Percentiles rank a stretch among this genome's conserved stretches.
These are phyloP conservation scores for Gibbula magus DNA, from an alignment of 2,888 invertebrate genomes.

Conservation along the genomic window DNA sequence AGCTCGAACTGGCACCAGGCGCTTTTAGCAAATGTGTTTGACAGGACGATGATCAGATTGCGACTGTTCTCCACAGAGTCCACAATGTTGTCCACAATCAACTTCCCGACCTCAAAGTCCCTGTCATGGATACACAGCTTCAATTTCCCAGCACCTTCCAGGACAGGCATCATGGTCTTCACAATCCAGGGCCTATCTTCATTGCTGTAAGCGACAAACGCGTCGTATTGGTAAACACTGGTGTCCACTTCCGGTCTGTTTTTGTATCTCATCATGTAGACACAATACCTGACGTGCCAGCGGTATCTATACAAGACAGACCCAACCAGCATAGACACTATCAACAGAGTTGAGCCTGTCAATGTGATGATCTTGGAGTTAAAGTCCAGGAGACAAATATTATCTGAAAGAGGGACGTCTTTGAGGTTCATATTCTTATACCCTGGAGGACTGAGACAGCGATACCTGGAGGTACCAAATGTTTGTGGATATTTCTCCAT, in stretches of 20 bases:
- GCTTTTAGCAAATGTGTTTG: constrained; percentile 81
- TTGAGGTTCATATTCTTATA: background rate
- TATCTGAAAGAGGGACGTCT: background rate
- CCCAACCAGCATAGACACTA: constrained; percentile 34
- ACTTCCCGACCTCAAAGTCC: constrained; percentile 83
- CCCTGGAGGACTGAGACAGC: background rate
- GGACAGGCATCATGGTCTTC: constrained; percentile 80
- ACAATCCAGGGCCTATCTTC: constrained; percentile 82
- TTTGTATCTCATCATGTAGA: constrained; percentile 56
- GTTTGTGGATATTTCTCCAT: background rate
- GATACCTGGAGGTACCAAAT: background rate
- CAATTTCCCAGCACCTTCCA: constrained; percentile 77
- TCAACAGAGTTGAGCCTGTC: background rate
- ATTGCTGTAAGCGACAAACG: constrained; percentile 83
- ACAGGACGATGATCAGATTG: constrained; percentile 81
- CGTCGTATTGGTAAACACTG: constrained; percentile 78
- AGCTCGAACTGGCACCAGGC: constrained; percentile 86
- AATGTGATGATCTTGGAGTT: background rate
- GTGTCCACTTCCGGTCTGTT: background rate
- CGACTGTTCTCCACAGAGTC: constrained; percentile 83
- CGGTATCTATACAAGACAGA: constrained; percentile 77
- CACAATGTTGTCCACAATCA: constrained; percentile 84
- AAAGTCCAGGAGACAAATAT: background rate
- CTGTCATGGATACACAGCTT: constrained; percentile 82
- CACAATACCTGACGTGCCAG: constrained; percentile 79